Base-by-base conservation (phyloP, 2,888 invertebrate genomes). In the Ormia ochracea region DNA sequence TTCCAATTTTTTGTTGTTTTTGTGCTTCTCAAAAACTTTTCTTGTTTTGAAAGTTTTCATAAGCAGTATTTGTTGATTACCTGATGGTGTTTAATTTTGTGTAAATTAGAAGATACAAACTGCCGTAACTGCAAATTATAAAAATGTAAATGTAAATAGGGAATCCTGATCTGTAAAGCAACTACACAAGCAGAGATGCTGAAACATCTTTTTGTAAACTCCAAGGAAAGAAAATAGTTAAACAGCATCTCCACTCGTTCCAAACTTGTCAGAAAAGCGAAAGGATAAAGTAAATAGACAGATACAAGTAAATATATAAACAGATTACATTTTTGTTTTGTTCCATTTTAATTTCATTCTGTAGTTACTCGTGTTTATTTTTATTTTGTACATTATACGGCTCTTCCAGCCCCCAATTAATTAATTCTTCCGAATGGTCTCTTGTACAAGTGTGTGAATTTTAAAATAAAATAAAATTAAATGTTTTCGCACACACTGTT, bases 381-480 rank as follows among this genome's bases (percentile, higher is more conserved):
- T 76, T 63, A 19, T 69, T 41, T 41, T 56, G 68, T 76, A 63
- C 48, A 48, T 26, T 70, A 41, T 70, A 26, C 7, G 48, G 43
- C 63, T 56, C 45, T 61, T 66, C 43, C 56, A 48, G 31, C 21
- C 66, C n/a, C 52, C 59, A 70, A 65, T 70, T 79, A 79, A 79
- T 75, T 75, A 75, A 79, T n/a, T 79, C 69, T 79, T 74, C 65
- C 33, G 74, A 43, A 69, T 38, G 21, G n/a, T 56, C 48, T 54
- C n/a, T 48, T 31, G 54, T 19, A 7, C 38, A 52, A 21, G 52
- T 52, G 48, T 80, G 73, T 78, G 69, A 73, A 73, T 72, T 80
- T 80, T 76, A 63, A 76, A 80, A 72, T 80, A 58, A 63, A 26
- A 26, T 7, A n/a, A 50, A n/a, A 45, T 21, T 1, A 65, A 75